Conservation (phyloP, 2,113 vertebrate genomes). For the Cathartes aura region DNA sequence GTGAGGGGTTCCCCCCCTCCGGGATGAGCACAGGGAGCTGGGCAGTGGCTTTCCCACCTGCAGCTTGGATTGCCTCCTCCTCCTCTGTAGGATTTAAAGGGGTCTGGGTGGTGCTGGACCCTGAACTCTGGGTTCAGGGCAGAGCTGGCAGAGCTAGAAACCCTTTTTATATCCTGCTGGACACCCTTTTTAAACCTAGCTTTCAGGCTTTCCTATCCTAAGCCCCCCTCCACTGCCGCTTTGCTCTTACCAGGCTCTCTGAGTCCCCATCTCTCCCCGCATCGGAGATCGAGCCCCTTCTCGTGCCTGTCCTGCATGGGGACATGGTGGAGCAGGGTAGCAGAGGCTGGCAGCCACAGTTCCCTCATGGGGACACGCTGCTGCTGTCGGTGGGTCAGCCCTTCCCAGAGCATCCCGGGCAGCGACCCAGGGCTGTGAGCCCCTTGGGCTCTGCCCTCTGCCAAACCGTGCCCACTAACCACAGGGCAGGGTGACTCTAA, state of each 20-base stretch:
- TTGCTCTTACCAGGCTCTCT: background rate
- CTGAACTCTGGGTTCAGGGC: background rate
- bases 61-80: background rate
- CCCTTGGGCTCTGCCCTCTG: background rate
- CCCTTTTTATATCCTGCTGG: background rate
- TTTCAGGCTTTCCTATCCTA: background rate
- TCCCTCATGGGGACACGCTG: fast-evolving
- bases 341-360: background rate
- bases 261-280: fast-evolving
- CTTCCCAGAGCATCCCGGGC: background rate
- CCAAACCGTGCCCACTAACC: background rate
- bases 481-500: background rate
- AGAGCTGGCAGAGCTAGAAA: background rate
- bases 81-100: fast-evolving
- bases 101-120: background rate
- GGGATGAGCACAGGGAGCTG: background rate
- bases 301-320: fast-evolving
- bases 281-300: fast-evolving
- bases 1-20: background rate
- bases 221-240: background rate
- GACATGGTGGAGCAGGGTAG: background rate
- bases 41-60: background rate
- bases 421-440: background rate
- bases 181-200: background rate
- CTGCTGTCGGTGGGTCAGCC: background rate